phyloP scores from a whole-genome alignment of 1,140 invertebrate genomes.

The Ooceraea biroi region DNA sequence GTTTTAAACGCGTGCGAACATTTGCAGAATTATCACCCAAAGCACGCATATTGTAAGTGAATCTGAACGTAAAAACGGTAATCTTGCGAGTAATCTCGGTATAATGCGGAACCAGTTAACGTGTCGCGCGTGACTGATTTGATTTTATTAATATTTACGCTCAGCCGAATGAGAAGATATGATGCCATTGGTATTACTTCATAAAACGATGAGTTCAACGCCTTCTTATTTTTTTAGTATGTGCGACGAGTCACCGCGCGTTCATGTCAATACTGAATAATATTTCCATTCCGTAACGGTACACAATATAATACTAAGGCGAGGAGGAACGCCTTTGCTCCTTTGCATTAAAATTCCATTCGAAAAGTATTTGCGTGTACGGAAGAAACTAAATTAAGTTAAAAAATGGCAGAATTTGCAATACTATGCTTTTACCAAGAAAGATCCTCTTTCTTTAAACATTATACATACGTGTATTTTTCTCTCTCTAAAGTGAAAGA shows the following conservation, averaged over 20 bases:
- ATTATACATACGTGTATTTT: not conserved
- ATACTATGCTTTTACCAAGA: not conserved
- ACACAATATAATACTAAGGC: not conserved
- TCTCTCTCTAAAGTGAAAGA: not conserved
- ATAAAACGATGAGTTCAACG: constrained; percentile 21
- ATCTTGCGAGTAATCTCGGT: constrained; percentile 22
- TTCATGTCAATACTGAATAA: constrained; percentile 36
- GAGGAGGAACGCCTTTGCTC: not conserved
- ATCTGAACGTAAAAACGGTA: not conserved
- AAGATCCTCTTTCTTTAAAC: constrained; percentile 1
- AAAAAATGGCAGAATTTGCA: not conserved
- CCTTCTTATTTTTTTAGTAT: constrained; percentile 7
- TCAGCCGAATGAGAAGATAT: constrained; percentile 1
- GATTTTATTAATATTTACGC: constrained; percentile 41
- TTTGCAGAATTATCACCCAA: not conserved
- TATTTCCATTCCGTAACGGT: constrained; percentile 15
- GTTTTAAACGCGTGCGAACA: not conserved
- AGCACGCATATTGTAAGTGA: not conserved
- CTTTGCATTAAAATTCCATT: not conserved
- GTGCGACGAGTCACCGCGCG: not conserved
- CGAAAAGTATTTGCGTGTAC: not conserved
- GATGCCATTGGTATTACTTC: constrained; percentile 34
- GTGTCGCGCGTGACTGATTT: constrained; percentile 6
- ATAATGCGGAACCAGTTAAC: constrained; percentile 17
- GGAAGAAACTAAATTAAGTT: not conserved